A percentile compares a stretch with the other conserved stretches of the same genome.
These are phyloP conservation scores for Bombus difficillimus DNA, from an alignment of 1,140 invertebrate genomes.

Conservation along the genomic window DNA sequence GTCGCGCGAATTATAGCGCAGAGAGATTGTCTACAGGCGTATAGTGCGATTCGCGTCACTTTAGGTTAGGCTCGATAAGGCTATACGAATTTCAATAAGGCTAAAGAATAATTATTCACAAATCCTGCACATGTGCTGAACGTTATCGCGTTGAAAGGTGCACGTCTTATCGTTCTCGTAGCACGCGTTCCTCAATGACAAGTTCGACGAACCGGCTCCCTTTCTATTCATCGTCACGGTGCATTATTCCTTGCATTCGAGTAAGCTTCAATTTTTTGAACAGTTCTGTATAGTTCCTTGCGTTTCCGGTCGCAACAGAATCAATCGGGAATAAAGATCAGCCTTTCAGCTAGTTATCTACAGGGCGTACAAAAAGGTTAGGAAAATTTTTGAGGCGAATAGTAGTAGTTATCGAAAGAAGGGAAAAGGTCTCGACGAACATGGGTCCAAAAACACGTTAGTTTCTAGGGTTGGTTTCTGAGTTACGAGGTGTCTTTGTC, in stretches of 20 bases:
- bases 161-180: neutral
- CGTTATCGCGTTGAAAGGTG: neutral
- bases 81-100: neutral
- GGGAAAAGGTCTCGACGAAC: too few relatives aligned
- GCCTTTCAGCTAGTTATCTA: too few relatives aligned
- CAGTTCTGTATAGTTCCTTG: neutral
- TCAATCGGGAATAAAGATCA: neutral
- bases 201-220: constrained; percentile 17
- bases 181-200: neutral
- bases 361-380: too few relatives aligned
- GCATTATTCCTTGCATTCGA: neutral
- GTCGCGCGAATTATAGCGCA: neutral
- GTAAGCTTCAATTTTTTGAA: neutral
- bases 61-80: neutral
- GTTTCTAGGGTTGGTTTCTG: too few relatives aligned
- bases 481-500: too few relatives aligned
- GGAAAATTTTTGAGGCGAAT: rapidly evolving
- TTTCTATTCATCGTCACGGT: neutral
- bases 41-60: neutral
- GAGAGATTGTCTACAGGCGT: neutral
- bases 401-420: too few relatives aligned
- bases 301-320: neutral
- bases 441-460: too few relatives aligned
- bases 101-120: neutral
- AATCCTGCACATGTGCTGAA: neutral